phyloP scores from a whole-genome alignment of 2,113 vertebrate genomes.

The Ibidorhyncha struthersii region DNA sequence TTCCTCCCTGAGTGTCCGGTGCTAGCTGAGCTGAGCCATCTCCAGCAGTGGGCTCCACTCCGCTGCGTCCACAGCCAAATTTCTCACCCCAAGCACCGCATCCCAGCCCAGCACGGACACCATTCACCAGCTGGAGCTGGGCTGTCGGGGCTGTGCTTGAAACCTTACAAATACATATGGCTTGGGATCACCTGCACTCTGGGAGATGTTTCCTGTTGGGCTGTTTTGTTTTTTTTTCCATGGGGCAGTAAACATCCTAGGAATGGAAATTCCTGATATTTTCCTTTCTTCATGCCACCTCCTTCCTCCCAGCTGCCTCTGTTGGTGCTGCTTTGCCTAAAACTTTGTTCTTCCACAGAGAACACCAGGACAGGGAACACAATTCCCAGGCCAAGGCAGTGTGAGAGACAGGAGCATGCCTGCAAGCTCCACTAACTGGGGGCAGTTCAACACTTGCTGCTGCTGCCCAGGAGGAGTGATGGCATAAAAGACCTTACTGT shows the following conservation, averaged over 20 bases:
- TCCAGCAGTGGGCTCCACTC: not conserved
- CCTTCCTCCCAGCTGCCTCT: not conserved
- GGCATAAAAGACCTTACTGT: rapidly evolving
- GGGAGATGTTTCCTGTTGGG: rapidly evolving
- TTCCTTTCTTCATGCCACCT: not conserved
- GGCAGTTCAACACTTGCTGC: not conserved
- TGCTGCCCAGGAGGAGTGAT: not conserved
- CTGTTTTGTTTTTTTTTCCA: not conserved
- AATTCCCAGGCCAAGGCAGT: rapidly evolving
- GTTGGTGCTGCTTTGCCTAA: not conserved
- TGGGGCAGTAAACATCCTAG: not conserved
- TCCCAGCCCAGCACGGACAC: not conserved
- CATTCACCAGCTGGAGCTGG: not conserved
- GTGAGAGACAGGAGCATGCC: rapidly evolving
- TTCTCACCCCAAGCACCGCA: rapidly evolving
- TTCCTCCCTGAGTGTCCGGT: rapidly evolving
- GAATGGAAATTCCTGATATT: not conserved
- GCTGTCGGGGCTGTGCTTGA: not conserved
- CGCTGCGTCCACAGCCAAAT: rapidly evolving
- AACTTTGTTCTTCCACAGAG: rapidly evolving
- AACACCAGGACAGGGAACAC: rapidly evolving
- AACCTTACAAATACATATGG: rapidly evolving
- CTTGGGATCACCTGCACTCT: not conserved
- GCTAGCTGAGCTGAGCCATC: rapidly evolving
- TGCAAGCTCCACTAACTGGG: rapidly evolving